Conservation (phyloP, 2,888 invertebrate genomes). For the Perizoma flavofasciatum region DNA sequence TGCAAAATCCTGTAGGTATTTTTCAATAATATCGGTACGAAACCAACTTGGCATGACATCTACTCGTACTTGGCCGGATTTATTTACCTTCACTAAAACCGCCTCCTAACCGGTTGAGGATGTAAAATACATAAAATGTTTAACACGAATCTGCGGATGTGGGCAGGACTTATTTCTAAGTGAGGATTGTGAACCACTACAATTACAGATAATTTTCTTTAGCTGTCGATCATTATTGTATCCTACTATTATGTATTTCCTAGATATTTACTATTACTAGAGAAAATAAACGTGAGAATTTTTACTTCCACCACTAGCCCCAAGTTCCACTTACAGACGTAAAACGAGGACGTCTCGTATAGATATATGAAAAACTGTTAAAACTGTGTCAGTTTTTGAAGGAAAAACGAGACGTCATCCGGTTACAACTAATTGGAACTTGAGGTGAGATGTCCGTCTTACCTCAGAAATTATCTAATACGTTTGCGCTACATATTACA, state of each 20-base stretch:
- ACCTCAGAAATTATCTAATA: no score
- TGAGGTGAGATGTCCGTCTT: no score
- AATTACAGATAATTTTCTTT: constrained; percentile 37
- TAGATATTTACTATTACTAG: constrained; percentile 21
- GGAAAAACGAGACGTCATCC: no score
- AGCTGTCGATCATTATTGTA: constrained; percentile 35
- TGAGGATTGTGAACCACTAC: constrained; percentile 34
- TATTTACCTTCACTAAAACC: constrained; percentile 50
- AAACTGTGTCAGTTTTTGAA: no score
- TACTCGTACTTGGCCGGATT: not conserved
- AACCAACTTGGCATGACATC: not conserved
- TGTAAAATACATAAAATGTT: constrained; percentile 54
- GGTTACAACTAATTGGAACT: no score
- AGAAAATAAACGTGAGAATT: constrained; percentile 3
- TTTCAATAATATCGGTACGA: not conserved
- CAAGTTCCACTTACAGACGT: not conserved
- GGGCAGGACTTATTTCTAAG: constrained; percentile 34
- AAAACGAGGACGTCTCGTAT: not conserved
- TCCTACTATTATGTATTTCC: constrained; percentile 33
- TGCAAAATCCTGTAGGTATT: no score
- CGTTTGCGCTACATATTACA: no score
- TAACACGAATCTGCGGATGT: constrained; percentile 32
- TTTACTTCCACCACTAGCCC: not conserved
- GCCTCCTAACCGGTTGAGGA: constrained; percentile 58
- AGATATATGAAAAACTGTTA: not conserved